Evolutionary conservation across 1,140 invertebrate genomes (phyloP).

Genomic region (Monomorium pharaonis): DNA sequence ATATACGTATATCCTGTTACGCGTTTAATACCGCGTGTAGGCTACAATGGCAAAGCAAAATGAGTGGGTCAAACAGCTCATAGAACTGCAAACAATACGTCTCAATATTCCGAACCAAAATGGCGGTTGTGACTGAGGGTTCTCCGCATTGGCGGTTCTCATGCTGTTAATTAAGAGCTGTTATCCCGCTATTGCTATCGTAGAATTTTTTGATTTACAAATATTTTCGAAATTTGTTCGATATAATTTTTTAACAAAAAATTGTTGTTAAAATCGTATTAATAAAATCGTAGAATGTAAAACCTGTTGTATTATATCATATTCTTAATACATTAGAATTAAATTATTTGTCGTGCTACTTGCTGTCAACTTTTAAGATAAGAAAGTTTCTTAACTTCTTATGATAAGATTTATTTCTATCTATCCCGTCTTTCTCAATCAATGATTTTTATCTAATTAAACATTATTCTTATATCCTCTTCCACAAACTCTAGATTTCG

Average conservation of each 20-base stretch:
- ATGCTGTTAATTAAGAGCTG: background rate
- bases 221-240: background rate
- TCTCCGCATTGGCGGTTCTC: background rate
- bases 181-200: background rate
- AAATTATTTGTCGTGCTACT: background rate
- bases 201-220: background rate
- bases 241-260: background rate
- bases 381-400: background rate
- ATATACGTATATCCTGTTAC: slow-evolving; percentile 9
- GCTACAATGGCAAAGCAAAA: background rate
- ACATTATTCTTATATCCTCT: background rate
- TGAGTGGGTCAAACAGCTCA: background rate
- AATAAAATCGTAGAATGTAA: too few relatives aligned
- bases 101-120: background rate
- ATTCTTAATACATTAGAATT: background rate
- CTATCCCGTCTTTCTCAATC: background rate
- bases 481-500: background rate
- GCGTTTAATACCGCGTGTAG: slow-evolving; percentile 19
- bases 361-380: background rate
- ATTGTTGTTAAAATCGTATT: too few relatives aligned
- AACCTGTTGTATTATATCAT: background rate
- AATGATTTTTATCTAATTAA: background rate
- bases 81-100: background rate
- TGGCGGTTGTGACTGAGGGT: background rate
- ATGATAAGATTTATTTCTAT: background rate